Evolutionary conservation across 2,888 invertebrate genomes (phyloP), one percentile per base, ranked within the genome.

Genomic region (Ormyrus thymus): DNA sequence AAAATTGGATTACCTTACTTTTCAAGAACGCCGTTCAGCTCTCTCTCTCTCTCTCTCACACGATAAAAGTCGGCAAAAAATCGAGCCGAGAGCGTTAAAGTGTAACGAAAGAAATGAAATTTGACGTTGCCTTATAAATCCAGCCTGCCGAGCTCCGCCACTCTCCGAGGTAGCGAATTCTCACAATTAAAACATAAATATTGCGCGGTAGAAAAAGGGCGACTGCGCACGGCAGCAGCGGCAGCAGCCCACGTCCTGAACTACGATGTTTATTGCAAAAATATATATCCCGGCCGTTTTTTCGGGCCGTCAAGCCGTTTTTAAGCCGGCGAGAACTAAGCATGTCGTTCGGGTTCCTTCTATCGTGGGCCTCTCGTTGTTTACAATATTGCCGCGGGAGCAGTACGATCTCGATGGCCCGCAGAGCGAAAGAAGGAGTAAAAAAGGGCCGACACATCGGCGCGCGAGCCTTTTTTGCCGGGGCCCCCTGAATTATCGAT

Each of bases 401-500:
- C 29, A 58, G 59, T 48, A 51, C 58, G 73, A 73, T 62, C 69
- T 50, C 65, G 64, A 73, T 73, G 62, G 64, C 58, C 58, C 13
- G 51, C 46, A 45, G 69, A n/a, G 50, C n/a, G 64, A 72, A 15
- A 50, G 51, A 53, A 66, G 59, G 59, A 64, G 61, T 46, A 56
- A 64, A 45, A 78, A 78, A 73, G 69, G 58, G 59, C 70, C 10
- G 62, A 85, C 83, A 83, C 82, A 81, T 72, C 79, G 79, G 82
- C 76, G 83, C 82, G n/a, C 48, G 10, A 13, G 43, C 53, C 29
- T 64, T 75, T 59, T 66, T 69, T 55, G 85, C 83, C 83, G 82
- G 70, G 82, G 70, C 48, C 46, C 83, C 81, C 86, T 88, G 87
- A 89, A 86, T 89, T 88, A 88, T 88, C 87, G 88, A 87, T 88